Percentiles rank a stretch among this genome's conserved stretches.
Conservation (phyloP, 1,140 invertebrate genomes). For the Homarus americanus region DNA sequence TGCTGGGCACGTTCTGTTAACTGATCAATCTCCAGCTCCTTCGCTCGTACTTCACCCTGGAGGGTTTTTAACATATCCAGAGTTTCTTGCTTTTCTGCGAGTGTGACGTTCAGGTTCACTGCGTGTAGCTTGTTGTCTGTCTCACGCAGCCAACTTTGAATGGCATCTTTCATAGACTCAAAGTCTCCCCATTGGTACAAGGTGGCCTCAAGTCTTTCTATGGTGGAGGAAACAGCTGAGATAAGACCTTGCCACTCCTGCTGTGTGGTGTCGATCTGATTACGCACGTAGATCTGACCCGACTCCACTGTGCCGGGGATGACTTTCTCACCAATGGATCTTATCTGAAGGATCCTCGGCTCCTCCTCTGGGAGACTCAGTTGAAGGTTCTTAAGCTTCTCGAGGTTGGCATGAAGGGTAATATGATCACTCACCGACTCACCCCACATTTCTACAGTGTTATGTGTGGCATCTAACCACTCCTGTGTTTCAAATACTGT, state of each 20-base stretch:
- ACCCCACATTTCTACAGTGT: slow-evolving; percentile 90
- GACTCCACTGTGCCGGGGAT: slow-evolving; percentile 91
- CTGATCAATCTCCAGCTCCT: slow-evolving; percentile 95
- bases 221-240: slow-evolving; percentile 84
- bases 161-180: slow-evolving; percentile 91
- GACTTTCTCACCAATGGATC: slow-evolving; percentile 91
- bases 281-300: slow-evolving; percentile 91
- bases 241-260: slow-evolving; percentile 93
- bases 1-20: slow-evolving; percentile 94
- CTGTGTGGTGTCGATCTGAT: slow-evolving; percentile 91
- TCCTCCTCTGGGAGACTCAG: slow-evolving; percentile 91
- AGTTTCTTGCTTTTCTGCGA: slow-evolving; percentile 90
- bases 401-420: slow-evolving; percentile 93
- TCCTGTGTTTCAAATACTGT: slow-evolving; percentile 92
- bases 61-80: slow-evolving; percentile 86
- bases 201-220: slow-evolving; percentile 88
- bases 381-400: slow-evolving; percentile 85
- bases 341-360: slow-evolving; percentile 87
- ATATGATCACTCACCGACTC: slow-evolving; percentile 92
- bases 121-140: slow-evolving; percentile 92
- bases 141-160: slow-evolving; percentile 91
- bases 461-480: slow-evolving; percentile 93
- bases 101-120: slow-evolving; percentile 90
- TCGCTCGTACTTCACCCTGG: slow-evolving; percentile 92
- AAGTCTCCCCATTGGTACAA: slow-evolving; percentile 94